Base-by-base conservation (phyloP, 1,140 invertebrate species). In the Drosophila triauraria region DNA sequence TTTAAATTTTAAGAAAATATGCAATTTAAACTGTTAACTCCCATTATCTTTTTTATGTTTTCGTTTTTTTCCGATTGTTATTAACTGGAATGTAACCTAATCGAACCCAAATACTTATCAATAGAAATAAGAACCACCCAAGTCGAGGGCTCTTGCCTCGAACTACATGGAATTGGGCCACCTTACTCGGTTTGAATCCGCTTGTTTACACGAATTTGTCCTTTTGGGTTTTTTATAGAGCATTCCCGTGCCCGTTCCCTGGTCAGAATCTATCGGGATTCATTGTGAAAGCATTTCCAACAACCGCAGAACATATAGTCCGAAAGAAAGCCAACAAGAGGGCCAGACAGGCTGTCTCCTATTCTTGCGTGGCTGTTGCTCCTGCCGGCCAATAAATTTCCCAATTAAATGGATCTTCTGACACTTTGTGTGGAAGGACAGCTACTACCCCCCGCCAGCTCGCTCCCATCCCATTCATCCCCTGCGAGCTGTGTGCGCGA, bases 321-420 rank as follows among this genome's bases (percentile, higher is more conserved):
- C 46, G 50, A 75, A 82, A 65, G 76, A 85, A 81, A 84, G 75
- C 82, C 83, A 78, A 81, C 78, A 78, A 69, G 77, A 88, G 84
- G 84, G 78, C 84, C 84, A 88, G 84, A 88, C 84, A 83, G 68
- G 43, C 65, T 88, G 84, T 83, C 84, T 88, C 51, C 83, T 74
- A 54, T 76, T 60, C 71, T 75, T 44, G 46, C 30, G 30, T 13
- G 25, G 38, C 23, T 72, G 67, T 71, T 57, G 35, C 54, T 69
- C 56, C 58, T 71, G 78, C 61, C 79, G 69, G 71, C 78, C 81
- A 90, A 90, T 90, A 90, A 90, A 90, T 90, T 90, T 90, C 58
- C 75, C 85, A 90, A 90, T 90, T 90, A 90, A 90, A 90, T 90
- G 81, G 81, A 85, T 85, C 78, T 71, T 90, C 84, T 90, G 85